Base-by-base conservation (phyloP, 1,140 invertebrate species). In the Bombus sibiricus region DNA sequence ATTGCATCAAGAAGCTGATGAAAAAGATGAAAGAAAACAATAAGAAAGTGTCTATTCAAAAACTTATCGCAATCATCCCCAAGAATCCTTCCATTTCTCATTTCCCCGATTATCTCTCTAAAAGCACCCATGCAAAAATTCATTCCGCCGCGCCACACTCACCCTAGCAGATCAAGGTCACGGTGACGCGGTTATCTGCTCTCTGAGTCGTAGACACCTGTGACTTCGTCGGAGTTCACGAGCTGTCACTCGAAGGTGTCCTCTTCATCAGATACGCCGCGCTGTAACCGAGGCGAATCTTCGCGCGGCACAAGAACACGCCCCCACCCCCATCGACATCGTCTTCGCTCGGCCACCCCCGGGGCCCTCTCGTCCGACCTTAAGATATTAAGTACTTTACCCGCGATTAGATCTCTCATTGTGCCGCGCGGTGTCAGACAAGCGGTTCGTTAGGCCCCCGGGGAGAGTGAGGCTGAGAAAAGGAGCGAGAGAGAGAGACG, bases 361-460 rank as follows among this genome's bases (percentile, higher is more conserved):
- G 86, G 62, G 74, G 69, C 53, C 80, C 81, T 88, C 86, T 88
- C 85, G 91, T 91, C 91, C 93, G 93, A 95, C 93, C 94, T 95
- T 93, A 93, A 95, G 94, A 95, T 95, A 95, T 95, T 95, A 95
- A 95, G 94, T 94, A 95, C 94, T 95, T 95, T 94, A 94, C 92
- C 90, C 90, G 92, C 94, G 95, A 95, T 95, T 95, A 95, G 94
- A 95, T 95, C 95, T 95, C 93, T 95, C 94, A 95, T 95, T 95
- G 95, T 95, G 87, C 91, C 86, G 78, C 89, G 82, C 86, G 92
- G 92, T 95, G 95, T 94, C 94, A 95, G 94, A 95, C 95, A 95
- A 94, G 93, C 92, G 92, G 92, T 92, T 92, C 89, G 91, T 92
- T 92, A 90, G 90, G 90, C 90, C 88, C 90, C 86, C 84, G 76